Percentiles rank a stretch among this genome's conserved stretches.
These are phyloP conservation scores for Athripsodes cinereus DNA, from an alignment of 2,888 invertebrate genomes.

Conservation along the genomic window DNA sequence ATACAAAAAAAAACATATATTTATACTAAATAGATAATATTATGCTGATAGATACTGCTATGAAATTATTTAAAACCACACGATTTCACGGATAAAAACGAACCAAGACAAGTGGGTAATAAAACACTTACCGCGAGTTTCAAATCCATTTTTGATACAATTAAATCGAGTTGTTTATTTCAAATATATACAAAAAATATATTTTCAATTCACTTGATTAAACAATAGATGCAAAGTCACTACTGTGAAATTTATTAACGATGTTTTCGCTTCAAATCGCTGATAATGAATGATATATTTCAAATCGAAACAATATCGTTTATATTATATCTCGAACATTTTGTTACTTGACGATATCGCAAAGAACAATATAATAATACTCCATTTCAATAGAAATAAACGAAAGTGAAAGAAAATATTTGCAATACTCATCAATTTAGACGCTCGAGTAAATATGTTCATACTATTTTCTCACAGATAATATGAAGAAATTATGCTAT, in stretches of 20 bases:
- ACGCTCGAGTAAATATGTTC: not conserved
- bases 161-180: no score
- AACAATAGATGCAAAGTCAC: no score
- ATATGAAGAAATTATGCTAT: no score
- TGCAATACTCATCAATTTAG: not conserved
- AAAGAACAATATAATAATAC: no score
- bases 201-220: no score
- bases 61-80: no score
- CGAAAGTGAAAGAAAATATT: not conserved
- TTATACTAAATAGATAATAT: no score
- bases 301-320: not conserved
- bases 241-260: not conserved
- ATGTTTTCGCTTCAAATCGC: not conserved
- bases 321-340: not conserved
- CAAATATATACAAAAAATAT: not conserved
- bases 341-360: not conserved
- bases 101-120: no score
- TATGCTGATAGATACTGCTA: no score
- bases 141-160: not conserved
- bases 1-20: no score
- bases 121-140: not conserved
- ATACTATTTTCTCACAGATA: not conserved
- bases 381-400: no score
- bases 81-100: no score
- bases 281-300: not conserved